Percentiles rank a stretch among this genome's conserved stretches.
Conservation (phyloP, 2,888 invertebrate species). For the Clunio marinus region DNA sequence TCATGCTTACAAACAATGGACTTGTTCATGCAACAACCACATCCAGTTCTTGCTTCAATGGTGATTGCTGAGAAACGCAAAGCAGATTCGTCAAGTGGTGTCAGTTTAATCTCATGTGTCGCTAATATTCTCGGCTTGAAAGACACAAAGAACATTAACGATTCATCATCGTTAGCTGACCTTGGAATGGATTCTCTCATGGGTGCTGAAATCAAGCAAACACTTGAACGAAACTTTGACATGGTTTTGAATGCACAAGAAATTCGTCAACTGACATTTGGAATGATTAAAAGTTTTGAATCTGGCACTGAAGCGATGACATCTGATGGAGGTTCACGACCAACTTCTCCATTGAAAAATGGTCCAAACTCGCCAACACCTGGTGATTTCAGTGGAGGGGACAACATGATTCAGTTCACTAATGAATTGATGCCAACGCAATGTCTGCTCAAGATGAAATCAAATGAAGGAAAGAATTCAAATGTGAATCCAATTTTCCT, state of each 20-base stretch:
- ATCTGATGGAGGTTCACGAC: slow-evolving; percentile 41
- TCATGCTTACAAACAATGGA: slow-evolving; percentile 89
- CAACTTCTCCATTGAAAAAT: slow-evolving; percentile 42
- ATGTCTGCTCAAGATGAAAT: slow-evolving; percentile 63
- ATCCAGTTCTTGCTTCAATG: slow-evolving; percentile 75
- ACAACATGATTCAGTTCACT: slow-evolving; percentile 55
- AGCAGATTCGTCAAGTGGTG: slow-evolving; percentile 55
- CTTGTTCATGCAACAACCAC: slow-evolving; percentile 81
- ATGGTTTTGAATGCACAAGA: slow-evolving; percentile 85
- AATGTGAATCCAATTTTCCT: slow-evolving; percentile 62
- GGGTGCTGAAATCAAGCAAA: slow-evolving; percentile 98
- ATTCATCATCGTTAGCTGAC: slow-evolving; percentile 78
- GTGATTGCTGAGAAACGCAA: slow-evolving; percentile 84
- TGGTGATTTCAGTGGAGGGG: slow-evolving; percentile 47
- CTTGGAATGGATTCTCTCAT: slow-evolving; percentile 97
- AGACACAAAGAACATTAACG: slow-evolving; percentile 73
- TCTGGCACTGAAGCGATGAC: slow-evolving; percentile 42
- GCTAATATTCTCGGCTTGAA: slow-evolving; percentile 88
- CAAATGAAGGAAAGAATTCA: slow-evolving; percentile 52
- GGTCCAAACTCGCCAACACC: slow-evolving; percentile 42
- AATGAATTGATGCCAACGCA: slow-evolving; percentile 72
- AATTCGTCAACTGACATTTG: slow-evolving; percentile 79
- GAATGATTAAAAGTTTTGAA: slow-evolving; percentile 62
- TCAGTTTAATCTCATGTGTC: slow-evolving; percentile 70
- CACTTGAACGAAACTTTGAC: slow-evolving; percentile 88